These are phyloP conservation scores for Erythrocercus mccallii DNA, from an alignment of 2,113 vertebrate genomes.

Conservation along the genomic window DNA sequence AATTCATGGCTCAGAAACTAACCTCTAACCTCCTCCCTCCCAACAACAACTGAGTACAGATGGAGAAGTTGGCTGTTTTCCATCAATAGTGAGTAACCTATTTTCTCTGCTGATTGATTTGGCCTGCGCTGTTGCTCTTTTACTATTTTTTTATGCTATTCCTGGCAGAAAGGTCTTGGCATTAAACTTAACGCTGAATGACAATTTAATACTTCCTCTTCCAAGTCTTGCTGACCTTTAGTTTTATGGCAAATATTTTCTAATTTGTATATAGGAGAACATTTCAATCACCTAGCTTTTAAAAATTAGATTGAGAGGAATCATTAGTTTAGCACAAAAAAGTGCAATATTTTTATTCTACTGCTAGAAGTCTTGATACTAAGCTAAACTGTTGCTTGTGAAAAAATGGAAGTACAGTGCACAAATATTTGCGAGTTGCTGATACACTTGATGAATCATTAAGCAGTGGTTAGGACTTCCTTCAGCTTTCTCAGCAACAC, in stretches of 20 bases:
- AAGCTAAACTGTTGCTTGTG: background rate
- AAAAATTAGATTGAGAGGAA: background rate
- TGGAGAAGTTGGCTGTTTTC: conserved; percentile 28
- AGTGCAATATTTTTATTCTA: background rate
- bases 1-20: background rate
- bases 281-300: background rate
- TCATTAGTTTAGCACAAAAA: background rate
- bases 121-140: background rate
- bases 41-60: background rate
- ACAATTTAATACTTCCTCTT: conserved; percentile 12
- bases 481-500: background rate
- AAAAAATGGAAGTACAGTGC: background rate
- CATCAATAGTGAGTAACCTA: conserved; percentile 17
- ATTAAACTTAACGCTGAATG: background rate
- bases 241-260: background rate
- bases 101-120: conserved; percentile 51
- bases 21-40: background rate
- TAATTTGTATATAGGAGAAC: background rate
- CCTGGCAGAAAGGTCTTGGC: conserved; percentile 12
- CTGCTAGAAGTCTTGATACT: background rate
- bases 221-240: background rate
- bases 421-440: background rate
- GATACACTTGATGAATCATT: background rate
- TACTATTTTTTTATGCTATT: background rate
- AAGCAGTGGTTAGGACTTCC: background rate